Base-by-base conservation (phyloP, 2,113 vertebrate genomes). In the Machaerirhynchus nigripectus region DNA sequence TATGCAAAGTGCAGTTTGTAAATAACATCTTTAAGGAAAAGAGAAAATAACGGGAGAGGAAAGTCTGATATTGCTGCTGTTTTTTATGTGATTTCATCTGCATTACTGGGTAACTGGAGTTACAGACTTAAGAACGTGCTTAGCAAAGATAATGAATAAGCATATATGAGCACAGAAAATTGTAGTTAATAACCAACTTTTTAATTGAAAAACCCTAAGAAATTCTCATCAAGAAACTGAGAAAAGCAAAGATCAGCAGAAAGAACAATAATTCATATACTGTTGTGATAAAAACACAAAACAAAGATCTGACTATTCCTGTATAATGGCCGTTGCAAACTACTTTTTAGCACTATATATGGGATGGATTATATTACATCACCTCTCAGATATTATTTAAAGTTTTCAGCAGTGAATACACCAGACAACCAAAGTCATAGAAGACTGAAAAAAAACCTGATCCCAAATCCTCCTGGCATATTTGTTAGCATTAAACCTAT, bases 371-470 rank as follows among this genome's bases (percentile, higher is more conserved):
- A 5, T n/a, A 78, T 11, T 60, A 49, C 47, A 68, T 35, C 17
- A 69, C 8, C 37, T 69, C 16, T 73, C 39, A 71, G 44, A 28
- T 44, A 65, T 3, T 52, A 77, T 59, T 80, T n/a, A 5, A 79
- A 50, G 5, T 31, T 88, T 73, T 55, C 40, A 74, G 27, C 42
- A 59, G 9, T 39, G 42, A 91, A 67, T 50, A 40, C 17, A 83
- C n/a, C 65, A 84, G 22, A 61, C 74, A 93, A 85, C 5, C 39
- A 24, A 63, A 88, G 23, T 30, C 50, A 73, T 2, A n/a, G 24
- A 77, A 53, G 21, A 67, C 40, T 52, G 11, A 47, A 39, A 46
- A 65, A 47, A 28, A 3, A 0, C 3, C 3, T 1, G 0, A 77
- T 28, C 44, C 4, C 10, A 46, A 57, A 42, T 24, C 6, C 33